Evolutionary conservation across 2,113 vertebrate genomes (phyloP), one percentile per base, ranked within the genome.

Genomic region (Dipodomys ordii): DNA sequence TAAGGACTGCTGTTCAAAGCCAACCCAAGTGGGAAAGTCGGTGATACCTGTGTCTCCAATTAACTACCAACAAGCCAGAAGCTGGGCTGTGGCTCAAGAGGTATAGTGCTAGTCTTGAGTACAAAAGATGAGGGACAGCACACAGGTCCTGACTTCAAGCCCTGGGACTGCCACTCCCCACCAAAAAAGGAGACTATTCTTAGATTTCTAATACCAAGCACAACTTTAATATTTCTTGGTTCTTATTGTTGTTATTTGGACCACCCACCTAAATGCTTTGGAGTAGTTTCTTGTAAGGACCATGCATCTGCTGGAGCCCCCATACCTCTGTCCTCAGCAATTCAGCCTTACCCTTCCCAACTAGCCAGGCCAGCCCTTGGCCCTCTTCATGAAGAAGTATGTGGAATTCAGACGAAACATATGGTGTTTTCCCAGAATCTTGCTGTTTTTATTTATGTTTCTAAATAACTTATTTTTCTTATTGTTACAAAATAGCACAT

Each of bases 401-500:
- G 82, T 93, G 90, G 92, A 94, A 97, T 93, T 96, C 88, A 96
- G 83, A 60, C 83, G 65, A 92, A 95, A 91, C 85, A 95, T 85
- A 95, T 90, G 94, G 85, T 88, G 71, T 94, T 95, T 92, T 74
- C 82, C 65, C 57, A 95, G 65, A 62, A 88, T 88, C 77, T 94
- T 94, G 87, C 93, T 93, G 90, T 85, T 94, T 97, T 93, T 94
- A 95, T 95, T 96, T 97, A 96, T 80, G 78, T 90, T 95, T 94
- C 95, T 83, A 96, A 97, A 85, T 92, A 93, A 90, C 93, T 97
- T 95, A 87, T 92, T 95, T 97, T 94, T 96, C 90, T 94, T 83
- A 82, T 91, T 96, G 87, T 94, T 95, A 92, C 95, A 92, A 97
- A 96, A 94, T 77, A 96, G 88, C 87, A 95, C 95, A 90, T 97